A percentile compares a stretch with the other conserved stretches of the same genome.
Evolutionary conservation across 92 coral and sea anemone genomes (phyloP).

Genomic region (Epizoanthus ramosus): DNA sequence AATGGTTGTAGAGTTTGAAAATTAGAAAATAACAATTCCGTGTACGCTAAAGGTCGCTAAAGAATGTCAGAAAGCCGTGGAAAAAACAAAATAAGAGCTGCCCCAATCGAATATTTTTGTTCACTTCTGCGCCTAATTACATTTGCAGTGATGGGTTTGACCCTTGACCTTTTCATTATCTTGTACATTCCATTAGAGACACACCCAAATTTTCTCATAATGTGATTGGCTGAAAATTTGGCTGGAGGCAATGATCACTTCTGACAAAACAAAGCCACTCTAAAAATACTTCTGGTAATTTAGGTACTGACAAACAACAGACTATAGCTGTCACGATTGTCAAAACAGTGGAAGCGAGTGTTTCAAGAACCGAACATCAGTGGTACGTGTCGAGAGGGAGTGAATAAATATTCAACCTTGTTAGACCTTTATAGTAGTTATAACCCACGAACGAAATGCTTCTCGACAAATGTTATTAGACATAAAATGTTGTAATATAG

Average conservation of each 20-base stretch:
- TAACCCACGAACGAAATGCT: no score
- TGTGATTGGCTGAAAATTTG: constrained; percentile 22
- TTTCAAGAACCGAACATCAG: background rate
- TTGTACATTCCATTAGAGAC: constrained; percentile 23
- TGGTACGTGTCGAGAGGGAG: background rate
- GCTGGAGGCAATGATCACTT: constrained; percentile 26
- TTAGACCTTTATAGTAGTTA: no score
- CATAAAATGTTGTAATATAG: no score
- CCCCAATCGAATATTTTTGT: background rate
- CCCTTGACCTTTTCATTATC: constrained; percentile 22
- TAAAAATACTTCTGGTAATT: constrained; percentile 27
- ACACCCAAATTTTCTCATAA: constrained; percentile 13
- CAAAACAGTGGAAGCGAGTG: background rate
- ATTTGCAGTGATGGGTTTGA: constrained; percentile 1
- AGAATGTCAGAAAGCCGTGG: constrained; percentile 13
- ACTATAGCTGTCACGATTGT: constrained; percentile 4
- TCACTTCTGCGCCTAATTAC: constrained; percentile 16
- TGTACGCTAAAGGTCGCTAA: background rate
- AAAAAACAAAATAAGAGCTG: background rate
- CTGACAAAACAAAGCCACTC: constrained; percentile 12
- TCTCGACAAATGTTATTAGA: no score
- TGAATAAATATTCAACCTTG: background rate
- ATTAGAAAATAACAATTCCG: background rate
- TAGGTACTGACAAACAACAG: constrained; percentile 25
- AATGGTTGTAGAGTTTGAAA: background rate